Conservation (phyloP, 2,888 invertebrate genomes). For the Diadegma fenestrale region DNA sequence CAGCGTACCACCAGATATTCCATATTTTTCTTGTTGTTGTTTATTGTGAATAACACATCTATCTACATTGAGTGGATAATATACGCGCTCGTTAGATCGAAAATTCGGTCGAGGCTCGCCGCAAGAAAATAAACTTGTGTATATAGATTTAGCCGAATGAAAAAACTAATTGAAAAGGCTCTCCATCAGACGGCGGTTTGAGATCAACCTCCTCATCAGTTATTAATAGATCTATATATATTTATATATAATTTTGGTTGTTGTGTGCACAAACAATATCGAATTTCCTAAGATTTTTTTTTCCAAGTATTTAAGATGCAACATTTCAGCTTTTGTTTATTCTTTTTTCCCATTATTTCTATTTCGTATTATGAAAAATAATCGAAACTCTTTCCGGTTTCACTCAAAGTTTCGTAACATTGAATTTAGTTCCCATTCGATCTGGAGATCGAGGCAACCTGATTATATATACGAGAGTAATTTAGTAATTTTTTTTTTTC, state of each 20-base stretch:
- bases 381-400: slow-evolving; percentile 64
- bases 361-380: slow-evolving; percentile 69
- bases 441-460: slow-evolving; percentile 28
- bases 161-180: slow-evolving; percentile 42
- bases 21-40: slow-evolving; percentile 33
- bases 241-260: slow-evolving; percentile 5
- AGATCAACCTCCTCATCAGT: slow-evolving; percentile 74
- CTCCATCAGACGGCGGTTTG: slow-evolving; percentile 64
- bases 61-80: slow-evolving; percentile 72
- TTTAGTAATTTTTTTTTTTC: slow-evolving; percentile 38
- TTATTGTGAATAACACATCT: slow-evolving; percentile 72
- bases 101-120: slow-evolving; percentile 54
- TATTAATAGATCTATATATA: slow-evolving; percentile 39
- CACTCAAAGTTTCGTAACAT: slow-evolving; percentile 48
- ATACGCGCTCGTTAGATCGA: slow-evolving; percentile 69
- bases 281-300: slow-evolving; percentile 55
- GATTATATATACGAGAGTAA: slow-evolving; percentile 50
- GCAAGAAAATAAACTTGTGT: slow-evolving; percentile 36
- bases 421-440: slow-evolving; percentile 36
- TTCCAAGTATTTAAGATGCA: slow-evolving; percentile 40
- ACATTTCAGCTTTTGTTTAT: slow-evolving; percentile 28
- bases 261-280: slow-evolving; percentile 66
- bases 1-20: slow-evolving; percentile 36
- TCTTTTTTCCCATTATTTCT: slow-evolving; percentile 12
- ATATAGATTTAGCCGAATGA: slow-evolving; percentile 42